Percentiles rank a stretch among this genome's conserved stretches.
phyloP scores from a whole-genome alignment of 2,888 invertebrate species.

The Sinelater perroti region DNA sequence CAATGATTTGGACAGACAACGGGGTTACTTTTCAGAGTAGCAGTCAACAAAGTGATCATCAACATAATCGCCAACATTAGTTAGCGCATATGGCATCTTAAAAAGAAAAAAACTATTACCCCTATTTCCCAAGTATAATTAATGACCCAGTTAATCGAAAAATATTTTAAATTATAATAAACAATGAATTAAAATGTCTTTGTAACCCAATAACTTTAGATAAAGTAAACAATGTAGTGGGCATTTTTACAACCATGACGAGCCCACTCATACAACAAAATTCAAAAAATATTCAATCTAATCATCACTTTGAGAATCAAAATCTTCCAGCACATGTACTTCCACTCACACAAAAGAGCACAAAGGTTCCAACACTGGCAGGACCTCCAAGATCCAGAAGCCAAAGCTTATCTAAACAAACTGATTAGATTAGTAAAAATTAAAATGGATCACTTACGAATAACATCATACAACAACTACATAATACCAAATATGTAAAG shows the following conservation, averaged over 20 bases:
- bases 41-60: too few species aligned
- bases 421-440: neutral
- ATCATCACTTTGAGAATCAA: constrained; percentile 1
- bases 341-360: neutral
- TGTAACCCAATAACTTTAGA: neutral
- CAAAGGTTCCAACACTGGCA: too few species aligned
- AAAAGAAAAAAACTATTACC: too few species aligned
- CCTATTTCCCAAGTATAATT: neutral
- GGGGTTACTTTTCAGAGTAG: too few species aligned
- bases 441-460: neutral
- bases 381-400: neutral
- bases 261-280: neutral
- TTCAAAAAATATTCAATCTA: constrained; percentile 1
- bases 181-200: neutral
- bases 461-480: constrained; percentile 3
- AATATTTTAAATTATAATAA: neutral
- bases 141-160: neutral
- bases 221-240: neutral
- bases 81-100: too few species aligned
- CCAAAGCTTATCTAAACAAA: neutral
- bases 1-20: too few species aligned
- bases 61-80: too few species aligned
- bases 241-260: neutral
- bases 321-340: constrained; percentile 1
- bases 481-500: neutral